Conservation (phyloP, 2,888 invertebrate genomes). For the Dryobota labecula region DNA sequence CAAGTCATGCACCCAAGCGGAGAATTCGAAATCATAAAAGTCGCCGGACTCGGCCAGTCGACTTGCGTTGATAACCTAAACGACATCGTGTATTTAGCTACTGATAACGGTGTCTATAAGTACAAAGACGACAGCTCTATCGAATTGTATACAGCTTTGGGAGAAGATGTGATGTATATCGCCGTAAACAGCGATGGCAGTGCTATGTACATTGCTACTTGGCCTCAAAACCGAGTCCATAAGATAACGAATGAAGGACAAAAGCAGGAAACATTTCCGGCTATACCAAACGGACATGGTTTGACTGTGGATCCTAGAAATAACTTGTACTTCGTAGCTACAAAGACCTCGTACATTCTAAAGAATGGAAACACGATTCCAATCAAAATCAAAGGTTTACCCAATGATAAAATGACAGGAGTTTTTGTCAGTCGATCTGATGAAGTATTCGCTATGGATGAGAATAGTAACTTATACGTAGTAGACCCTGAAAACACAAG, state of each 20-base stretch:
- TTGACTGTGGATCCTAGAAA: constrained; percentile 82
- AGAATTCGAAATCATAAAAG: constrained; percentile 80
- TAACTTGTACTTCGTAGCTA: constrained; percentile 85
- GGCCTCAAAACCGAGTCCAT: constrained; percentile 86
- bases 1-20: constrained; percentile 80
- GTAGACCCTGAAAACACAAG: constrained; percentile 79
- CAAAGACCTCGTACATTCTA: constrained; percentile 83
- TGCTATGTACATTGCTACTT: constrained; percentile 84
- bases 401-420: constrained; percentile 83
- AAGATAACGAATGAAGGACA: constrained; percentile 82
- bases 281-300: constrained; percentile 86
- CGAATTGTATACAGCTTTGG: constrained; percentile 80
- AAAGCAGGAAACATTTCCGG: constrained; percentile 77
- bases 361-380: constrained; percentile 78
- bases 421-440: constrained; percentile 84
- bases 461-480: constrained; percentile 80
- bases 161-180: constrained; percentile 87
- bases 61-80: constrained; percentile 87
- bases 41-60: constrained; percentile 84
- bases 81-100: constrained; percentile 85
- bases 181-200: constrained; percentile 80
- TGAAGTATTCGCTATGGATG: constrained; percentile 85
- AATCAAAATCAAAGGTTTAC: constrained; percentile 83
- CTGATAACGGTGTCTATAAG: constrained; percentile 88
- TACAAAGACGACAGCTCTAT: constrained; percentile 81